phyloP scores from a whole-genome alignment of 2,113 vertebrate genomes.

The Tonatia bakeri region DNA sequence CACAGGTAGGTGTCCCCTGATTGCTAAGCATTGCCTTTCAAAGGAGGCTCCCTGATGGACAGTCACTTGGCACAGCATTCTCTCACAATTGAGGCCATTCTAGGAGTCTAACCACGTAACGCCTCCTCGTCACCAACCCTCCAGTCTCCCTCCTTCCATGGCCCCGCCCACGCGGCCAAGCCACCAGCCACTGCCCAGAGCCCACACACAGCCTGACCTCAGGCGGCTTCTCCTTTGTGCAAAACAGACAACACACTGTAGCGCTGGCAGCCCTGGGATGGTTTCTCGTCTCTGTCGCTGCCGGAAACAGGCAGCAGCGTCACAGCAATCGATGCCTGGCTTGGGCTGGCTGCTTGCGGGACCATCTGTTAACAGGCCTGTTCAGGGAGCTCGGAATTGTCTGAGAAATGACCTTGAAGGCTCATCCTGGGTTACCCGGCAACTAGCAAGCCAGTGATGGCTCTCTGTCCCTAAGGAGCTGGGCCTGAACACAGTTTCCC shows the following conservation, averaged over 20 bases:
- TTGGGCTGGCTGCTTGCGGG: slow-evolving; percentile 15
- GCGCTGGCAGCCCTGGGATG: not conserved
- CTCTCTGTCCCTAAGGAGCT: not conserved
- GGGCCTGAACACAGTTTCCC: not conserved
- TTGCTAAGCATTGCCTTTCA: not conserved
- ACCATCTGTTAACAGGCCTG: slow-evolving; percentile 71
- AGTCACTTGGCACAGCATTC: not conserved
- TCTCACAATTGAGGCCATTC: not conserved
- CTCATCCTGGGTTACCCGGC: slow-evolving; percentile 71
- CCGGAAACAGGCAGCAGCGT: not conserved
- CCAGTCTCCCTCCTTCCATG: not conserved
- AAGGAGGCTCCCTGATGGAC: not conserved
- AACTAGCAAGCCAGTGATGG: slow-evolving; percentile 58
- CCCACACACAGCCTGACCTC: not conserved
- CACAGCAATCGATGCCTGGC: not conserved
- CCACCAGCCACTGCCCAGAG: not conserved
- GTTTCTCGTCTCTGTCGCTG: not conserved
- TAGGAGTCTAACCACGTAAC: not conserved
- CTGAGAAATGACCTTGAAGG: slow-evolving; percentile 69
- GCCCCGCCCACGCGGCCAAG: not conserved
- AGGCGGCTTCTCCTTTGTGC: not conserved
- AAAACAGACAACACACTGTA: not conserved
- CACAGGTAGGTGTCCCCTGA: not conserved
- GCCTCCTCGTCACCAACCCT: not conserved
- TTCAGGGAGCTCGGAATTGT: slow-evolving; percentile 41